Conservation (phyloP, 2,113 vertebrate species). For the Percina caprodes region DNA sequence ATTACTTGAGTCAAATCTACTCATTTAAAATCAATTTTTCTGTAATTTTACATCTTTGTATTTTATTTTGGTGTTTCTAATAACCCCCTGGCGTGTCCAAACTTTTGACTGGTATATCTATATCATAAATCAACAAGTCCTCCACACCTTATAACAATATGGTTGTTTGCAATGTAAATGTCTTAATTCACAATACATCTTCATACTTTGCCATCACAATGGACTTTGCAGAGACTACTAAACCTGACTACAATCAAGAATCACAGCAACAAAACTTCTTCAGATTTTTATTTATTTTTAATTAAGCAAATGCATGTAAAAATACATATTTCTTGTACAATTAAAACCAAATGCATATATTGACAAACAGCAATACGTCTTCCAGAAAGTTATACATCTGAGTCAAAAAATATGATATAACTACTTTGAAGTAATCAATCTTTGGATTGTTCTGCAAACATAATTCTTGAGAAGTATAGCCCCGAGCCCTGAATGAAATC, state of each 20-base stretch:
- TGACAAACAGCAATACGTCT: conserved; percentile 28
- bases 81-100: too few relatives aligned
- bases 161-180: neutral
- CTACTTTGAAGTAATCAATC: conserved; percentile 8
- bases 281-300: conserved; percentile 11
- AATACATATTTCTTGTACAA: conserved; percentile 41
- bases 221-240: neutral
- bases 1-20: neutral
- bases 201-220: neutral
- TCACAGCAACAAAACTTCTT: neutral
- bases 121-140: too few relatives aligned
- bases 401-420: conserved; percentile 49
- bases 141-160: too few relatives aligned
- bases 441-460: conserved; percentile 42
- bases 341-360: conserved; percentile 14
- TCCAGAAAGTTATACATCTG: conserved; percentile 28
- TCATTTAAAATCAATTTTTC: too few relatives aligned
- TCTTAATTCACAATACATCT: neutral
- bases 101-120: too few relatives aligned
- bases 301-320: conserved; percentile 40
- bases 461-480: too few relatives aligned
- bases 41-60: neutral
- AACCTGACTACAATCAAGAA: neutral
- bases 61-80: too few relatives aligned
- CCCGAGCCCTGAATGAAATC: too few relatives aligned